Conservation (phyloP, 2,113 vertebrate genomes). For the Eudyptes chrysolophus region DNA sequence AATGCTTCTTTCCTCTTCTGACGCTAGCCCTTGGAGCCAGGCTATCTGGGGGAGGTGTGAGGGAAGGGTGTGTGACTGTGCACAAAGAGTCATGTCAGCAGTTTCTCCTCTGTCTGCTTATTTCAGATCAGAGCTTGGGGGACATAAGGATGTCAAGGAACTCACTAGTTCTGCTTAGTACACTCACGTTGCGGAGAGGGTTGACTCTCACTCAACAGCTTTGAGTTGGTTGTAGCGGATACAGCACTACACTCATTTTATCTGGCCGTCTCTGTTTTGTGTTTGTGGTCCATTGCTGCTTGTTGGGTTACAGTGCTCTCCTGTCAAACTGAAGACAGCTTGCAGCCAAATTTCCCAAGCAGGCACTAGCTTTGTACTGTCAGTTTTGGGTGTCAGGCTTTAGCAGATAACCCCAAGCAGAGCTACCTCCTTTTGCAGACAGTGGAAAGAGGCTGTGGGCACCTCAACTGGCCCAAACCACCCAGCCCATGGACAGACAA, state of each 20-base stretch:
- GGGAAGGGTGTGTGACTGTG: not conserved
- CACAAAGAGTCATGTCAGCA: not conserved
- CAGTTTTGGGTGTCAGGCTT: not conserved
- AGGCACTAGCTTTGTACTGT: not conserved
- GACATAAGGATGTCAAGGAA: not conserved
- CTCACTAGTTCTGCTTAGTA: not conserved
- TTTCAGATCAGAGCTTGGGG: not conserved
- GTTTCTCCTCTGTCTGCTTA: not conserved
- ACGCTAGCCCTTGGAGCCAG: conserved; percentile 22
- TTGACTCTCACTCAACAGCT: not conserved
- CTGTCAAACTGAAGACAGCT: not conserved
- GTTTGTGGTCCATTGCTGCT: not conserved
- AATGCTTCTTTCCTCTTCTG: conserved; percentile 30
- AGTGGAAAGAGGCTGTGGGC: not conserved
- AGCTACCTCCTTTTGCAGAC: not conserved
- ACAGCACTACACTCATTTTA: not conserved
- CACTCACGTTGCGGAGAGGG: fast-evolving
- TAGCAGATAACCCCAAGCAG: not conserved
- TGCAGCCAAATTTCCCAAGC: not conserved
- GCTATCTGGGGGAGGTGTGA: conserved; percentile 48
- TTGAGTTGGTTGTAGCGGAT: not conserved
- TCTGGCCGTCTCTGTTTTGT: not conserved
- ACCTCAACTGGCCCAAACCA: not conserved
- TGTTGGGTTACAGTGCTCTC: not conserved
- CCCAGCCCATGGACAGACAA: fast-evolving